Evolutionary conservation across 2,797 vertebrate genomes (phyloP), one percentile per base, ranked within the genome.

Genomic region (Odontamblyopus lacepedii): DNA sequence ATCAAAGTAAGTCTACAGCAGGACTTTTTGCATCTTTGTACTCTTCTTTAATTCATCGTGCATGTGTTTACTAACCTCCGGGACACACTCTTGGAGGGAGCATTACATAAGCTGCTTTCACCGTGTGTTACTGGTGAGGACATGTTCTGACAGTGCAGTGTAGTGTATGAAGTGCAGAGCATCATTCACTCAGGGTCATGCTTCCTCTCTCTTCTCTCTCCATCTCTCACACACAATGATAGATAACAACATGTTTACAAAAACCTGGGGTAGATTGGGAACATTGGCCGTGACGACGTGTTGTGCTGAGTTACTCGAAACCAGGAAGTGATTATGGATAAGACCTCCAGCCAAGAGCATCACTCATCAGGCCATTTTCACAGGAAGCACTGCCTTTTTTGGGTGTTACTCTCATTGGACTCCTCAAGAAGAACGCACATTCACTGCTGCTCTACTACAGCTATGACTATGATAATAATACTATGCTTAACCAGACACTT

Each of bases 321-420:
- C 77, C 74, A 66, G 23, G 73, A 74, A 30, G 18, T 55, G 51
- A 78, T 85, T 78, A 27, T 88, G 86, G 84, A 78, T 89, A 85
- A 85, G 76, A 78, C 78, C 70, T 81, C 72, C 69, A 76, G 76
- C 50, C 7, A 78, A 57, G n/a, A 85, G 78, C 60, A 38, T 80
- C 82, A 84, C 76, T 75, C 83, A 35, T 72, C 69, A 75, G 73
- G 61, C 30, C 29, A n/a, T 63, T 38, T 63, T n/a, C 64, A 85
- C 93, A 91, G 93, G 93, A 95, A 94, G 83, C 70, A 3, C 35
- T 64, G 76, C 93, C 93, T 88, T 92, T 94, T 93, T 92, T 91
- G 93, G 93, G 73, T 66, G 83, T 71, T 72, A 63, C 77, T 4
- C 44, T 48, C 7, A 38, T 15, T 16, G 13, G 12, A 48, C 15